Conservation (phyloP, 2,888 invertebrate species). For the Tyria jacobaeae region DNA sequence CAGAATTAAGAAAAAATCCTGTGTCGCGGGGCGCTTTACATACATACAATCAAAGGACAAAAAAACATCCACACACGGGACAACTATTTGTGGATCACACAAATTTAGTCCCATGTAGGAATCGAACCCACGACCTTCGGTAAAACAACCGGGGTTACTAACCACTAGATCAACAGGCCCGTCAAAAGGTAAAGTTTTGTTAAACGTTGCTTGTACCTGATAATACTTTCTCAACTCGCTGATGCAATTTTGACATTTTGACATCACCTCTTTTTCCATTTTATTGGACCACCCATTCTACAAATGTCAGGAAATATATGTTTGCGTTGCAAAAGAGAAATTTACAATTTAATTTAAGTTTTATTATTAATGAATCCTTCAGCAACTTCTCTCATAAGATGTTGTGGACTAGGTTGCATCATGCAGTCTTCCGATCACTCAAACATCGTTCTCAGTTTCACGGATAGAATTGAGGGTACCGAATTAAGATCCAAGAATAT, state of each 20-base stretch:
- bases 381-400: not conserved
- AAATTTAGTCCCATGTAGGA: too few species aligned
- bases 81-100: too few species aligned
- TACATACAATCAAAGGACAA: too few species aligned
- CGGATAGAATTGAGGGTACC: not conserved
- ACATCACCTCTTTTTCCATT: not conserved
- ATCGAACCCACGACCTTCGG: too few species aligned
- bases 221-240: not conserved
- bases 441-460: not conserved
- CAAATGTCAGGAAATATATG: not conserved
- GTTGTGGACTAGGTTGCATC: not conserved
- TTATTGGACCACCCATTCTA: not conserved
- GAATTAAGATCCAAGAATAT: not conserved
- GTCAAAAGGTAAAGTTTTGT: not conserved
- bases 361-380: not conserved
- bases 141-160: too few species aligned
- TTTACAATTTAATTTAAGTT: not conserved
- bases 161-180: too few species aligned
- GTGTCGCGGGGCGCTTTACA: too few species aligned
- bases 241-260: constrained; percentile 5
- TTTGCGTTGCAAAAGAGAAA: too few species aligned
- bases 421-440: not conserved
- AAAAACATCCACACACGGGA: too few species aligned
- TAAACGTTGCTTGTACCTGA: constrained; percentile 5
- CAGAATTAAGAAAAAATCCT: too few species aligned